phyloP scores from a whole-genome alignment of 2,113 vertebrate genomes.

The Corythornis vintsioides region DNA sequence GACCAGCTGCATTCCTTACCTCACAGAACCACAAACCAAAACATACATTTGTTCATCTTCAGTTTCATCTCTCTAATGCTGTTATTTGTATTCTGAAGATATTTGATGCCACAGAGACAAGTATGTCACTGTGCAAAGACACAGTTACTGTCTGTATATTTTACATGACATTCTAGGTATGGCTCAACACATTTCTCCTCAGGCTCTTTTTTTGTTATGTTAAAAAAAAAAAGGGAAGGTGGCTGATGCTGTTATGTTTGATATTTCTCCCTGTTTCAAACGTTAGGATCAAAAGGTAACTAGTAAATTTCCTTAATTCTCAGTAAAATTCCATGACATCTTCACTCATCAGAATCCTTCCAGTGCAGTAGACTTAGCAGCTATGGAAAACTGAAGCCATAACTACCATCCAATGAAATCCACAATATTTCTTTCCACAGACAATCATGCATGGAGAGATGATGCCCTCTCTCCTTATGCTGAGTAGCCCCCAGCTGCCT shows the following conservation, averaged over 20 bases:
- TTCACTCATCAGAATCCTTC: neutral
- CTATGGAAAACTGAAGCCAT: neutral
- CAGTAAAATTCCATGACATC: neutral
- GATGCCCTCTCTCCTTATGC: neutral
- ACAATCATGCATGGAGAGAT: neutral
- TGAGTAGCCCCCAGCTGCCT: neutral
- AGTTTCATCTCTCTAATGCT: neutral
- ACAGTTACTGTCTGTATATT: neutral
- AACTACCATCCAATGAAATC: neutral
- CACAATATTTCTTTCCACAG: neutral
- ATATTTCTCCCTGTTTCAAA: neutral
- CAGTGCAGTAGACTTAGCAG: neutral
- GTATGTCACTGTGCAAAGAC: neutral
- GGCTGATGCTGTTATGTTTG: accelerated
- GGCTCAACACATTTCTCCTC: neutral
- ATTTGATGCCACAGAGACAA: neutral
- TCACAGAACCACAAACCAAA: neutral
- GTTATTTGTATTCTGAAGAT: neutral
- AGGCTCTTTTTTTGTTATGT: neutral
- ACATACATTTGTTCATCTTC: neutral
- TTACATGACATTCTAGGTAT: neutral
- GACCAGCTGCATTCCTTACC: neutral
- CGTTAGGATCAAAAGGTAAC: neutral
- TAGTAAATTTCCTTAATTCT: neutral
- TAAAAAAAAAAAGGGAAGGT: neutral